Percentiles rank a stretch among this genome's conserved stretches.
These are phyloP conservation scores for Oceanodroma leucorhoa DNA, from an alignment of 2,797 vertebrate genomes.

Conservation along the genomic window DNA sequence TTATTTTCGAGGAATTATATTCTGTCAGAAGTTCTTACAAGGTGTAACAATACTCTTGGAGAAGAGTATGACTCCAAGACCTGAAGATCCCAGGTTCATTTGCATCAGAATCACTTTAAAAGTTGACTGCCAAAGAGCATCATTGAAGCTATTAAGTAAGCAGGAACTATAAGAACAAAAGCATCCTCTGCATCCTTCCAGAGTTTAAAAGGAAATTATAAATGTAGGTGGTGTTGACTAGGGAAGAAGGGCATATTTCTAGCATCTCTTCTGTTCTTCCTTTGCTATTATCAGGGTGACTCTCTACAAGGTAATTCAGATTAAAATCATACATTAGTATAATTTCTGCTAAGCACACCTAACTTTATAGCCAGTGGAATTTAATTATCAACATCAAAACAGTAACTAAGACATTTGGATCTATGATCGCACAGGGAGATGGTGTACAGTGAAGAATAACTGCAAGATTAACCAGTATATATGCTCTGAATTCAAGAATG, in stretches of 20 bases:
- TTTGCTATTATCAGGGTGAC: not conserved
- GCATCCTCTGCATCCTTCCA: not conserved
- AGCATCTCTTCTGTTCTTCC: not conserved
- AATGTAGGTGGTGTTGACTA: not conserved
- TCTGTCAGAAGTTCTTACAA: not conserved
- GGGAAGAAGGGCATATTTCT: not conserved
- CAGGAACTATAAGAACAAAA: not conserved
- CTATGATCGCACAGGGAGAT: not conserved
- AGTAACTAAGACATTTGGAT: not conserved
- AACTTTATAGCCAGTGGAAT: not conserved
- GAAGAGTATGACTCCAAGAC: not conserved
- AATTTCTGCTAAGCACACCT: not conserved
- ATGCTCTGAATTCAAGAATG: not conserved
- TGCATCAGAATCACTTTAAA: not conserved
- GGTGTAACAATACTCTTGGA: not conserved
- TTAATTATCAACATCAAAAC: not conserved
- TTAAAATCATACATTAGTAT: not conserved
- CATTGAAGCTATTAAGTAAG: not conserved
- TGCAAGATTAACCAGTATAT: not conserved
- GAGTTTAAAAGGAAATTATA: not conserved
- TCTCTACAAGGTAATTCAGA: not conserved
- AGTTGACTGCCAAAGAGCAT: not conserved
- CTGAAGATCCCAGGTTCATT: not conserved
- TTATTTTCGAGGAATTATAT: not conserved
- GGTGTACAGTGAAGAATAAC: not conserved